Conservation (phyloP, 1,140 invertebrate genomes). For the Brachionus plicatilis region DNA sequence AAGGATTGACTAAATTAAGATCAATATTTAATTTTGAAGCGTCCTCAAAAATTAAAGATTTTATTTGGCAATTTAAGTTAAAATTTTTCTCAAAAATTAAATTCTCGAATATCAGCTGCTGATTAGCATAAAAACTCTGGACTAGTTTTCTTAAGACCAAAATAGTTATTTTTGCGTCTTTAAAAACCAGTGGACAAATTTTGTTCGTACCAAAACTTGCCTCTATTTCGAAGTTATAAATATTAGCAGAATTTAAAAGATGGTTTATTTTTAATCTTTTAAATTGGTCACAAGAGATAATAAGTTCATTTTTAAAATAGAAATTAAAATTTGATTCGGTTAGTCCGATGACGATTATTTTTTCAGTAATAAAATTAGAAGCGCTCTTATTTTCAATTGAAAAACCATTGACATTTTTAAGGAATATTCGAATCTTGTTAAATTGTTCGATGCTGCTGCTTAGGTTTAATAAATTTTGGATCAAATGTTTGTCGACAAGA, state of each 20-base stretch:
- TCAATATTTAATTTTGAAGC: background rate
- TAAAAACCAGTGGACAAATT: background rate
- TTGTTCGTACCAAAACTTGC: background rate
- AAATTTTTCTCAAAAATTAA: background rate
- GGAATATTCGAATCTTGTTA: background rate
- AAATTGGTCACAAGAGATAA: background rate
- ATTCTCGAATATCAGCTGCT: background rate
- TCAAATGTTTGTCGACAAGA: background rate
- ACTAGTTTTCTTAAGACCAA: background rate
- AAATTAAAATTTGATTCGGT: background rate
- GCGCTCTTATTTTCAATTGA: background rate
- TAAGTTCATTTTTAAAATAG: background rate
- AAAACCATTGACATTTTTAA: background rate
- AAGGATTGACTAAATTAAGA: background rate
- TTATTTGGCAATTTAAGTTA: background rate
- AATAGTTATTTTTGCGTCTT: background rate
- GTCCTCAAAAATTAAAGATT: background rate
- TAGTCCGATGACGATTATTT: background rate
- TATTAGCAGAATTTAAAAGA: background rate
- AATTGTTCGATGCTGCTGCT: background rate
- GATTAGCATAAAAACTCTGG: background rate
- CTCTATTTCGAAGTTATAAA: background rate
- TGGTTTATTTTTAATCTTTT: background rate
- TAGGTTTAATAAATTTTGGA: background rate
- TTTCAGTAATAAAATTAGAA: background rate